Base-by-base conservation (phyloP, 1,140 invertebrate species). In the Drepana arcuata region DNA sequence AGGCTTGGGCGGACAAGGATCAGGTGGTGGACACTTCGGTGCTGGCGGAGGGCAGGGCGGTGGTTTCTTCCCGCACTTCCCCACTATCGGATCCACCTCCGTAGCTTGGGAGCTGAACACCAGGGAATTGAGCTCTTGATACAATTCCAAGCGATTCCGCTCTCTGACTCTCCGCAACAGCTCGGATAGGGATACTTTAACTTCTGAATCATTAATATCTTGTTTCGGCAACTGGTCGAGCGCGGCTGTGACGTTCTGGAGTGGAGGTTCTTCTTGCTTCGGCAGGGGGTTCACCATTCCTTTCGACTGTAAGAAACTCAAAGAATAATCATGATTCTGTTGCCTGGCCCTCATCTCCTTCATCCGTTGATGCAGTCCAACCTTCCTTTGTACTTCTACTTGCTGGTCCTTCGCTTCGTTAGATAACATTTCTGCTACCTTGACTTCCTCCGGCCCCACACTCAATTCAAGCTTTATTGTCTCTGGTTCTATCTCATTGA, bases 81-180 rank as follows among this genome's bases (percentile, higher is more conserved):
- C 43, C 18, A 30, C 24, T 2, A 41, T 34, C 1, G 54, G 32
- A 15, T 50, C 31, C 4, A 31, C 29, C 41, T 48, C 13, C n/a
- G 34, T 9, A 13, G 33, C 29, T 4, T 16, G 21, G 13, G 37
- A 9, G 12, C 12, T 34, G 12, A 42, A 5, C 14, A 7, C 28
- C 5, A 15, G 24, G 1, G 16, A n/a, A 2, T 16, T 26, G 12
- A 48, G 24, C 13, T 63, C 30, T 2, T 33, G 30, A 21, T 40
- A 65, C 2, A 37, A 34, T 11, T 65, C 37, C 7, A 61, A 13
- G 0, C 35, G 44, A 32, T 53, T 64, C 3, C 49, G 46, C 32
- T 55, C 44, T 11, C 61, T 48, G 2, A 72, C 55, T 26, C 37
- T 52, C 16, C 40, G 60, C 14, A 72, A 16, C 26, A 72, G 33